phyloP scores from a whole-genome alignment of 2,888 invertebrate genomes.

The Andricus quercusramuli region DNA sequence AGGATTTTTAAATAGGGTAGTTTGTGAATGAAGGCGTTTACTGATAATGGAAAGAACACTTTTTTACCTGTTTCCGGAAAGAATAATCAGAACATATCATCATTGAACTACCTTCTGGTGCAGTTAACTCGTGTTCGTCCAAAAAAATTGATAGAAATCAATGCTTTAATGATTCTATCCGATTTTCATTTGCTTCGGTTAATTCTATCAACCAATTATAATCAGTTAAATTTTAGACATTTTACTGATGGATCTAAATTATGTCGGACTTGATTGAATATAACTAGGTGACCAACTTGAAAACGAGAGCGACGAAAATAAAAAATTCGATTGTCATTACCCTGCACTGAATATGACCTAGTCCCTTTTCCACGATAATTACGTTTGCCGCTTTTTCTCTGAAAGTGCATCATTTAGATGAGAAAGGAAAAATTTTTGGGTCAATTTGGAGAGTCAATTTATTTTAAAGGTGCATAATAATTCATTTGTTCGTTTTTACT shows the following conservation, averaged over 20 bases:
- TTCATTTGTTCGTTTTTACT: not conserved
- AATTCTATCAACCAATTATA: not conserved
- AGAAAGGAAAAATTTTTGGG: not conserved
- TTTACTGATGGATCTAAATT: not conserved
- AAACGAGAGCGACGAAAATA: not conserved
- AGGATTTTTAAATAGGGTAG: too few relatives aligned
- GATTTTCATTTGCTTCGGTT: not conserved
- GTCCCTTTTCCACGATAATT: not conserved
- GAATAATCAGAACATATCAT: too few relatives aligned
- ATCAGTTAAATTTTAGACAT: too few relatives aligned
- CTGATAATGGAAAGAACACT: too few relatives aligned
- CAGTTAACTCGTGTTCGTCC: too few relatives aligned
- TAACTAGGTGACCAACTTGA: not conserved
- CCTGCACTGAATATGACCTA: not conserved
- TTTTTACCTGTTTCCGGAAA: too few relatives aligned
- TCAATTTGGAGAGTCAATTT: not conserved
- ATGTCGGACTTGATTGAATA: not conserved
- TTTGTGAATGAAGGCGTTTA: too few relatives aligned
- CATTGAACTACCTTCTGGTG: too few relatives aligned
- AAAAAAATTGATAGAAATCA: too few relatives aligned
- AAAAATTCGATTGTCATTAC: not conserved
- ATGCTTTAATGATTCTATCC: not conserved
- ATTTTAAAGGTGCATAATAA: not conserved
- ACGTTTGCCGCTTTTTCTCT: not conserved
- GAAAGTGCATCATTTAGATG: not conserved